These are phyloP conservation scores for Rhea pennata DNA, from an alignment of 2,113 vertebrate species.

Conservation along the genomic window DNA sequence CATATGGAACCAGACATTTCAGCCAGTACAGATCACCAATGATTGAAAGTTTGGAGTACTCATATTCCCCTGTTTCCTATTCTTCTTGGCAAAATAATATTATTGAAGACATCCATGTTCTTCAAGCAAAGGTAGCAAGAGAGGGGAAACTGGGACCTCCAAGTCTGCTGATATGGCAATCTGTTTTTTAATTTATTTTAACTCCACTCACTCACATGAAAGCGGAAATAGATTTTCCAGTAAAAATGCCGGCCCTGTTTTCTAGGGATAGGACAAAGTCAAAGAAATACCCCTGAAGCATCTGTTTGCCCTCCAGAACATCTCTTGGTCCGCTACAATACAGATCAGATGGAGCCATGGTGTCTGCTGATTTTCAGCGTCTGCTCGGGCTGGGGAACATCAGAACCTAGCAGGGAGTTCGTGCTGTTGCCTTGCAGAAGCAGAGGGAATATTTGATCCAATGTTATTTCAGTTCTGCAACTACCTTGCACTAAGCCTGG, in stretches of 20 bases:
- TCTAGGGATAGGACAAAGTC: neutral
- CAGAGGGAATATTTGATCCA: neutral
- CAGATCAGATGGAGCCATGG: neutral
- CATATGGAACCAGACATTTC: neutral
- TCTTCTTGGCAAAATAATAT: neutral
- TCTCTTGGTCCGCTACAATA: neutral
- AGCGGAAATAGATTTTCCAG: neutral
- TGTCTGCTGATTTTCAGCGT: neutral
- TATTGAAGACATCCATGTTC: neutral
- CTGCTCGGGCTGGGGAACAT: neutral
- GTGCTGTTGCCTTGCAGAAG: neutral
- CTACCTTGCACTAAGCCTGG: neutral
- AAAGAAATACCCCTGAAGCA: neutral
- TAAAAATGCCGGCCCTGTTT: neutral
- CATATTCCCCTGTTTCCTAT: neutral
- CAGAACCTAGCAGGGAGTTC: neutral
- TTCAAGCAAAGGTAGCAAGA: neutral
- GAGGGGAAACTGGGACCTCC: neutral
- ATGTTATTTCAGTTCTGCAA: neutral
- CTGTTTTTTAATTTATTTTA: neutral
- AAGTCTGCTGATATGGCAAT: neutral
- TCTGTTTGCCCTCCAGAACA: neutral
- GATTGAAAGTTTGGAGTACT: neutral
- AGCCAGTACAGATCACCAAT: neutral
- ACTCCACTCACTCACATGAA: neutral